Evolutionary conservation across 2,797 vertebrate species (phyloP).

Genomic region (Melanotaenia nigrans): DNA sequence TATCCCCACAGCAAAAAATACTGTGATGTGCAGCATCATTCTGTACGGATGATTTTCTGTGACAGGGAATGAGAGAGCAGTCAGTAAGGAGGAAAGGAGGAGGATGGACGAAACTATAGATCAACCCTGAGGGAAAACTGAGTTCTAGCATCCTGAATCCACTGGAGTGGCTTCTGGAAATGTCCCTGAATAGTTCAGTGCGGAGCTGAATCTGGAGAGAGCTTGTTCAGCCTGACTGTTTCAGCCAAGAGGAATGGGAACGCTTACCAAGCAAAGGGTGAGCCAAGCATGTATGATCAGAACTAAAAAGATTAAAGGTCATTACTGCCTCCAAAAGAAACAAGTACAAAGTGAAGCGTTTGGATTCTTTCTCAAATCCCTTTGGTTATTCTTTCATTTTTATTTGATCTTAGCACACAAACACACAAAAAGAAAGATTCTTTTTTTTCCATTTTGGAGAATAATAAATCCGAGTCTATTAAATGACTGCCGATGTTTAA

Average conservation of each 20-base stretch:
- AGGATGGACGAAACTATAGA: neutral
- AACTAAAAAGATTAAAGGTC: neutral
- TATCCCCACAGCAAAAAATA: neutral
- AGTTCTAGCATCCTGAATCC: neutral
- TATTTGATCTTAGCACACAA: neutral
- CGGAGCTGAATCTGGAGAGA: neutral
- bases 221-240: neutral
- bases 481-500: slow-evolving; percentile 18
- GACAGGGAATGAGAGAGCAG: neutral
- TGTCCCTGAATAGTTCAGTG: no score
- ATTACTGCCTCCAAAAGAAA: neutral
- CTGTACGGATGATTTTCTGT: neutral
- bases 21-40: neutral
- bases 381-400: neutral
- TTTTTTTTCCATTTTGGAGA: neutral
- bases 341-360: neutral
- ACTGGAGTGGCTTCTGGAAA: neutral
- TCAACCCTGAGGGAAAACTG: neutral
- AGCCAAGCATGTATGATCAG: neutral
- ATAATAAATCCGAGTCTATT: slow-evolving; percentile 15
- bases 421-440: neutral
- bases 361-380: neutral
- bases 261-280: neutral
- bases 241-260: neutral
- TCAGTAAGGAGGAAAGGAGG: neutral